Conservation (phyloP, 1,140 invertebrate genomes). For the Fragariocoptes setiger region DNA sequence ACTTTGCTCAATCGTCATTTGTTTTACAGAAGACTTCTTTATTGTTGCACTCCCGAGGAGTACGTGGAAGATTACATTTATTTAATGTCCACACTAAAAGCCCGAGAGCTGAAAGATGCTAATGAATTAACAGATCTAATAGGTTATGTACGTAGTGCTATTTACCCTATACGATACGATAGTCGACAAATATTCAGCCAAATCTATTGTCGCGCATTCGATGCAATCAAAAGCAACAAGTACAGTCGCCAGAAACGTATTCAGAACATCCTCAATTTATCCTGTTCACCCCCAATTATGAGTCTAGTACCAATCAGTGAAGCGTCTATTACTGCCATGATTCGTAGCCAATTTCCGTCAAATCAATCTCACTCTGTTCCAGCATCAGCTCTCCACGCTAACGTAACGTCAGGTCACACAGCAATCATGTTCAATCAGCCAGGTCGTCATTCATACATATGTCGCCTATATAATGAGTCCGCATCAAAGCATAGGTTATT, state of each 20-base stretch:
- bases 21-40: background rate
- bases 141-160: background rate
- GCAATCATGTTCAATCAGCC: too few relatives aligned
- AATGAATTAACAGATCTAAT: background rate
- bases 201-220: background rate
- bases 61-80: background rate
- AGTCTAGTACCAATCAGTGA: background rate
- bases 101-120: background rate
- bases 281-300: background rate
- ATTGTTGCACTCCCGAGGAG: background rate
- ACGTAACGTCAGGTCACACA: too few relatives aligned
- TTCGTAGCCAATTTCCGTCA: too few relatives aligned
- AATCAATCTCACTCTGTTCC: too few relatives aligned
- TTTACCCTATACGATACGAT: background rate
- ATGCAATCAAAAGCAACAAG: background rate
- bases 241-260: background rate
- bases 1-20: background rate
- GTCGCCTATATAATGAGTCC: too few relatives aligned
- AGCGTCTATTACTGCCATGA: background rate
- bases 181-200: background rate
- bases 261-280: background rate
- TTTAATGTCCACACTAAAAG: background rate
- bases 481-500: slow-evolving; percentile 5
- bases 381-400: too few relatives aligned
- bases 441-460: too few relatives aligned